These are phyloP conservation scores for Champsocephalus esox DNA, from an alignment of 2,797 vertebrate species.

Conservation along the genomic window DNA sequence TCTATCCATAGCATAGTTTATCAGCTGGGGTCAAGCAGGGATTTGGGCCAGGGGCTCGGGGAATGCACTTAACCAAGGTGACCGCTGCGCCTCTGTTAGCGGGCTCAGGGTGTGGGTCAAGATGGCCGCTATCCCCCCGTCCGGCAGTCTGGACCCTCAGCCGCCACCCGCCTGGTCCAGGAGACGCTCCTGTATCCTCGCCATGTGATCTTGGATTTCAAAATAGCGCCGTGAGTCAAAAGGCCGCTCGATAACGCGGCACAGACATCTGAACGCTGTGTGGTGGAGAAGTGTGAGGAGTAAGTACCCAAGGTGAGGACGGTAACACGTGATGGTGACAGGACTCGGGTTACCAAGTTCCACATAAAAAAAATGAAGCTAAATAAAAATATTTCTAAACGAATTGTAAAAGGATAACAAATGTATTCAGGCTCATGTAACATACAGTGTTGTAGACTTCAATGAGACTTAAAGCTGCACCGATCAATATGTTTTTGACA, in stretches of 20 bases:
- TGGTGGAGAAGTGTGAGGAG: conserved; percentile 41
- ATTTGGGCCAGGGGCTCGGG: conserved; percentile 77
- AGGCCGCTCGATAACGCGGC: conserved; percentile 51
- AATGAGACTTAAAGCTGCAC: no score
- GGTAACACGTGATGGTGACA: conserved; percentile 15
- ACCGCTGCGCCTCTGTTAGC: conserved; percentile 79
- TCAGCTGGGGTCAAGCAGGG: conserved; percentile 84
- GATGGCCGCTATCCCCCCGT: conserved; percentile 57
- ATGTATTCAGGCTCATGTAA: neutral
- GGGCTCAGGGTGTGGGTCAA: conserved; percentile 70
- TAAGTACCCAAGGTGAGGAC: conserved; percentile 38
- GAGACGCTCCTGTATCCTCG: conserved; percentile 54
- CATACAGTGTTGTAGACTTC: neutral
- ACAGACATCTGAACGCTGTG: conserved; percentile 30
- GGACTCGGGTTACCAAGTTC: neutral
- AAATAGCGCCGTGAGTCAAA: conserved; percentile 67
- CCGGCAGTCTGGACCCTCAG: conserved; percentile 63
- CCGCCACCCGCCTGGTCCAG: conserved; percentile 54
- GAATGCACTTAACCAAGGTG: conserved; percentile 87
- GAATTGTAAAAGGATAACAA: neutral
- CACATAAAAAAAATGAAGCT: no score
- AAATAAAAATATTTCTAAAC: neutral
- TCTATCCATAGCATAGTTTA: conserved; percentile 83
- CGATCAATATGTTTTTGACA: no score
- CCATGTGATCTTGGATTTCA: conserved; percentile 37